Conservation (phyloP, 2,888 invertebrate genomes). For the Cenopis cana region DNA sequence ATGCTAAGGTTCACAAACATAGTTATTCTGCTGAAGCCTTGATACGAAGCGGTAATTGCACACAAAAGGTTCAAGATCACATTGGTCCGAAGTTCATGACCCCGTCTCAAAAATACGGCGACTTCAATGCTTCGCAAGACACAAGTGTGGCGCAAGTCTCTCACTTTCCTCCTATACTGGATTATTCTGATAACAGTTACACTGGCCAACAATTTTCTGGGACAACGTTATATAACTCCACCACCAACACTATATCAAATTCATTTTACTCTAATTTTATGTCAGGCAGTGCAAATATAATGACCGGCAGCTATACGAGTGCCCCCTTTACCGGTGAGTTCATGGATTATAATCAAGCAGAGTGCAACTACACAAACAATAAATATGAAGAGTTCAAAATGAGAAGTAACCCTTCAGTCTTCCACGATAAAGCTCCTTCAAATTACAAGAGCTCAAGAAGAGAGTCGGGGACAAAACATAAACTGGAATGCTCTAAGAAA, state of each 20-base stretch:
- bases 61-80: conserved; percentile 71
- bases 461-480: conserved; percentile 77
- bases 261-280: conserved; percentile 80
- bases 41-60: conserved; percentile 71
- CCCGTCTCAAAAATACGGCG: conserved; percentile 72
- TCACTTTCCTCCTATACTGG: conserved; percentile 77
- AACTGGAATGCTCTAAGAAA: conserved; percentile 80
- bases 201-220: conserved; percentile 76
- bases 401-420: conserved; percentile 68
- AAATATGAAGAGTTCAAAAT: conserved; percentile 79
- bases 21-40: conserved; percentile 79
- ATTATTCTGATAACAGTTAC: conserved; percentile 76
- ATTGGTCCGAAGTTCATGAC: conserved; percentile 67
- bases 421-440: conserved; percentile 68
- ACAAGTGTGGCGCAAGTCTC: conserved; percentile 78
- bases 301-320: conserved; percentile 72
- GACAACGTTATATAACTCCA: conserved; percentile 75
- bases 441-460: conserved; percentile 72
- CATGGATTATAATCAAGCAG: conserved; percentile 77
- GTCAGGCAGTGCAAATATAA: conserved; percentile 73
- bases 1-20: conserved; percentile 71
- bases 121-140: conserved; percentile 70
- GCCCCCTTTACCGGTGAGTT: conserved; percentile 75
- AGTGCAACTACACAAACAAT: conserved; percentile 77
- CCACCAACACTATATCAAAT: conserved; percentile 79